A percentile compares a stretch with the other conserved stretches of the same genome.
phyloP scores from a whole-genome alignment of 2,797 vertebrate species.

The Podargus strigoides region DNA sequence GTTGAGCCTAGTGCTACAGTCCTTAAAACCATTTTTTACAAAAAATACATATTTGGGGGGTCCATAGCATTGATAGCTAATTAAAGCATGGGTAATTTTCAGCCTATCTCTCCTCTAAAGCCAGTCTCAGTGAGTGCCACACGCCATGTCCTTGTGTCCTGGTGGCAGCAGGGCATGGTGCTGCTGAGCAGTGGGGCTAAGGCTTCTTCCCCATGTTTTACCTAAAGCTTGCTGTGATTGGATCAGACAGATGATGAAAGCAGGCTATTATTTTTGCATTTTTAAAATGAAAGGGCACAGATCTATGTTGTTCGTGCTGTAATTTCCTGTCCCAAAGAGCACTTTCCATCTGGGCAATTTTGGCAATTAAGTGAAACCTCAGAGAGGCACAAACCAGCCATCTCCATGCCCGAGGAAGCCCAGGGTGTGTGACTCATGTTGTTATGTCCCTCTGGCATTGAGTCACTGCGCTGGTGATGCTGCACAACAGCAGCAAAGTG shows the following conservation, averaged over 20 bases:
- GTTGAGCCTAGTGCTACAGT: background rate
- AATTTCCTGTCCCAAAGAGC: background rate
- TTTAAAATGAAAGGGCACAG: background rate
- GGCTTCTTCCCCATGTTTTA: background rate
- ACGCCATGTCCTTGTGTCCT: background rate
- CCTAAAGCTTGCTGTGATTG: background rate
- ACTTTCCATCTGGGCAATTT: background rate
- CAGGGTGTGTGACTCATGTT: background rate
- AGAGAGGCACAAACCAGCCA: background rate
- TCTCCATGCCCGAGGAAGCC: accelerated
- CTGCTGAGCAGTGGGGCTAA: background rate
- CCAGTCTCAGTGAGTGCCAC: background rate
- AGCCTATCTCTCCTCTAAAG: background rate
- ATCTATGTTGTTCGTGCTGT: background rate
- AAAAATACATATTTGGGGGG: background rate
- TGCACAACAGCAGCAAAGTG: background rate
- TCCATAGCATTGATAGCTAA: background rate
- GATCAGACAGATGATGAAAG: background rate
- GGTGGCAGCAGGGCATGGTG: background rate
- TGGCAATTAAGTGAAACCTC: background rate
- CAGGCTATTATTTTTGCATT: background rate
- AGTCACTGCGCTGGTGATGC: background rate
- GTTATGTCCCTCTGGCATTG: background rate
- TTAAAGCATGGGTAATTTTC: background rate
- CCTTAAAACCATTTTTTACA: background rate